These are phyloP conservation scores for Proisotoma minuta DNA, from an alignment of 2,888 invertebrate species.

Conservation along the genomic window DNA sequence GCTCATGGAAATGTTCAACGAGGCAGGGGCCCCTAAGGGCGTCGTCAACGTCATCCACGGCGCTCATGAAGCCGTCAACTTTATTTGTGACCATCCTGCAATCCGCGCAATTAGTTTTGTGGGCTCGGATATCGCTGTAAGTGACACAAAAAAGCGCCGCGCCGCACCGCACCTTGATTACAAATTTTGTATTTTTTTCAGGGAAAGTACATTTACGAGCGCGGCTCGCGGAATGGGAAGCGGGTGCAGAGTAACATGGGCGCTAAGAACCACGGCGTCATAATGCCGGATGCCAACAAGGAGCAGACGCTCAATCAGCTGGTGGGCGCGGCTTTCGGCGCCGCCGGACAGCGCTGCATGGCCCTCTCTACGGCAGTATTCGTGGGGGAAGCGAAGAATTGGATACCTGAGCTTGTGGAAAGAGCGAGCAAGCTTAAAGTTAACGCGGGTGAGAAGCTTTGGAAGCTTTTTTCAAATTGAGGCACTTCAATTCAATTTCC, in stretches of 20 bases:
- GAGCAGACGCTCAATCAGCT: constrained; percentile 90
- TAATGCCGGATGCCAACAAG: constrained; percentile 96
- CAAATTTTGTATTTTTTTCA: no score
- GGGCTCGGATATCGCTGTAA: constrained; percentile 88
- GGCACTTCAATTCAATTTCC: no score
- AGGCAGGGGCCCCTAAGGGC: constrained; percentile 94
- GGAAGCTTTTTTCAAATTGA: no score
- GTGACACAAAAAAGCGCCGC: no score
- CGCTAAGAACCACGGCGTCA: constrained; percentile 97
- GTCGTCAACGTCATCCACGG: constrained; percentile 95
- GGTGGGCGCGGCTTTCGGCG: constrained; percentile 93
- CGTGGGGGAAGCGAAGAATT: constrained; percentile 83
- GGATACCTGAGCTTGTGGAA: constrained; percentile 88
- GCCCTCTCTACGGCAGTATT: constrained; percentile 91
- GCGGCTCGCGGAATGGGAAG: constrained; percentile 86
- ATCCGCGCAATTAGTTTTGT: constrained; percentile 98
- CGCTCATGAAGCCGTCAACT: constrained; percentile 88
- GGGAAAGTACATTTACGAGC: constrained; percentile 90
- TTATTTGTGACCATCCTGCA: constrained; percentile 92
- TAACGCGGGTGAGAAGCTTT: constrained; percentile 71
- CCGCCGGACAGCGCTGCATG: constrained; percentile 99
- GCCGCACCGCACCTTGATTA: no score
- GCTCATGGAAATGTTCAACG: constrained; percentile 83
- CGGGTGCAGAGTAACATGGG: constrained; percentile 98
- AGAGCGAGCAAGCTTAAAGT: constrained; percentile 80